These are phyloP conservation scores for Eulithis prunata DNA, from an alignment of 2,888 invertebrate genomes.

Conservation along the genomic window DNA sequence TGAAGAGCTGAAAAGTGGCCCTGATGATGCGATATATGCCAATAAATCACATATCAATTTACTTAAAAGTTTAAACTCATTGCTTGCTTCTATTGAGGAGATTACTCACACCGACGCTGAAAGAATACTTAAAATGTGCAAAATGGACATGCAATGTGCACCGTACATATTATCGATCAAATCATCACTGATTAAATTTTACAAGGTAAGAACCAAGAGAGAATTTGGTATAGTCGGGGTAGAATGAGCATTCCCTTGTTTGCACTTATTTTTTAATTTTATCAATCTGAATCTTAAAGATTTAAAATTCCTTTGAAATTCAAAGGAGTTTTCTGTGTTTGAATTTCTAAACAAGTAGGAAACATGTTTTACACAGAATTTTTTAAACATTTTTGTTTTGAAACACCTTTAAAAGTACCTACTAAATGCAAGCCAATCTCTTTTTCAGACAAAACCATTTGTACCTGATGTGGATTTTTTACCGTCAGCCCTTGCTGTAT, in stretches of 20 bases:
- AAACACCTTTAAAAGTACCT: too few species aligned
- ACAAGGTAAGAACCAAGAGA: conserved; percentile 16
- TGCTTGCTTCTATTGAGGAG: conserved; percentile 4
- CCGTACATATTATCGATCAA: conserved; percentile 19
- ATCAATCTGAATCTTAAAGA: too few species aligned
- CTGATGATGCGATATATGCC: conserved; percentile 16
- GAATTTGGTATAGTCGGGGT: too few species aligned
- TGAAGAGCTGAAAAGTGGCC: conserved; percentile 14
- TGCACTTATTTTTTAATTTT: too few species aligned
- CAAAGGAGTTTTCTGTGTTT: too few species aligned
- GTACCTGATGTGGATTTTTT: conserved; percentile 39
- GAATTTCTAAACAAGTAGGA: too few species aligned
- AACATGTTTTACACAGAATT: too few species aligned
- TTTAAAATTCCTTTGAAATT: too few species aligned
- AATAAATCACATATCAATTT: conserved; percentile 13
- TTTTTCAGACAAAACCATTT: conserved; percentile 22
- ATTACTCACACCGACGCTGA: conserved; percentile 16
- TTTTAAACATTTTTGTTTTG: too few species aligned
- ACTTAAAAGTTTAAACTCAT: conserved; percentile 14
- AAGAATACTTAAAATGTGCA: conserved; percentile 42
- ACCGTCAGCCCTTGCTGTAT: conserved; percentile 56
- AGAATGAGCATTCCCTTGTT: too few species aligned
- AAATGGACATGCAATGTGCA: conserved; percentile 27
- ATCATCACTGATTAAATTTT: conserved; percentile 20
- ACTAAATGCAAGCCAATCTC: background rate